A percentile compares a stretch with the other conserved stretches of the same genome.
Conservation (phyloP, 2,113 vertebrate genomes). For the Neogale vison region DNA sequence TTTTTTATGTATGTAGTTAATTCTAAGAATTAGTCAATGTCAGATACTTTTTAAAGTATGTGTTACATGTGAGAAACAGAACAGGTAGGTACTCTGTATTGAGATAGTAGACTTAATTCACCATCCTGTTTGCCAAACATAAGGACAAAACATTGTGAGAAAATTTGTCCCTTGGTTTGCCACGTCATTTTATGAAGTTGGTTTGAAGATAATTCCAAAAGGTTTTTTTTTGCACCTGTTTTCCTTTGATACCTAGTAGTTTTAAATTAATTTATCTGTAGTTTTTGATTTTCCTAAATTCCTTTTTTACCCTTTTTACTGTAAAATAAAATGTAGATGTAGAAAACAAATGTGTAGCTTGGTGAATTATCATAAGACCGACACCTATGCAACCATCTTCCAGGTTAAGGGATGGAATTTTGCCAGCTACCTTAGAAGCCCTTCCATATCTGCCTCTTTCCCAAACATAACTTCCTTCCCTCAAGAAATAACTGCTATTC, state of each 20-base stretch:
- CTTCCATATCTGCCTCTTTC: background rate
- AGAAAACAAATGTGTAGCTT: background rate
- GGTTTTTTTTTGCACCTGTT: background rate
- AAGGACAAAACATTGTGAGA: background rate
- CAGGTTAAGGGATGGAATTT: background rate
- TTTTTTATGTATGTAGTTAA: background rate
- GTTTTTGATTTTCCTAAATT: conserved; percentile 9
- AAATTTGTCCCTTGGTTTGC: background rate
- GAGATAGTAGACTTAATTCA: background rate
- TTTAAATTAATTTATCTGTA: background rate
- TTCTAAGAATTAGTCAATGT: conserved; percentile 25
- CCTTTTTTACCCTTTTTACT: background rate
- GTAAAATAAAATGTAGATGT: background rate
- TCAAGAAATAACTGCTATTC: background rate
- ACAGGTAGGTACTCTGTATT: background rate
- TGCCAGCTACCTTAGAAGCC: background rate
- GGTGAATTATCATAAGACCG: background rate
- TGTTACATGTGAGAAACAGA: background rate
- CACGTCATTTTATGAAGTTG: background rate
- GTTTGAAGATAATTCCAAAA: conserved; percentile 12
- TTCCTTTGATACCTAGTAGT: background rate
- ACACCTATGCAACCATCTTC: background rate
- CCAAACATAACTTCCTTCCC: background rate
- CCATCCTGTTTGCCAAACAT: background rate
- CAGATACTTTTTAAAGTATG: background rate